phyloP scores from a whole-genome alignment of 2,113 vertebrate genomes.

The Otis tarda region DNA sequence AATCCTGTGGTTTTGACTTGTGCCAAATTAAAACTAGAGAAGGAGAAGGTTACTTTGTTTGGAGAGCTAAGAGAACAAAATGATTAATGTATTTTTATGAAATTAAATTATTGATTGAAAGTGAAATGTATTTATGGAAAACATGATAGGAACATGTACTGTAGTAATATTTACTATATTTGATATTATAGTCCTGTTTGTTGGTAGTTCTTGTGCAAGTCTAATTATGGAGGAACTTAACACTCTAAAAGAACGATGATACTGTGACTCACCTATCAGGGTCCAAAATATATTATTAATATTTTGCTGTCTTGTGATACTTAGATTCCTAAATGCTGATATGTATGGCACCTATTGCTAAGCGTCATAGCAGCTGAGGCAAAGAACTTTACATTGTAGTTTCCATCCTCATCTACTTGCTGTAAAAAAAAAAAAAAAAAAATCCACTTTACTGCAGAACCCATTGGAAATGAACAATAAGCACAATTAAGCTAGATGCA shows the following conservation, averaged over 20 bases:
- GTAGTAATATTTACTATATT: neutral
- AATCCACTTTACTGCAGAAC: neutral
- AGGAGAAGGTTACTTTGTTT: neutral
- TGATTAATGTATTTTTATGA: neutral
- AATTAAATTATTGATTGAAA: neutral
- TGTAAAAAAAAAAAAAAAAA: neutral
- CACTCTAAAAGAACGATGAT: neutral
- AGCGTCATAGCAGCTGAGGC: neutral
- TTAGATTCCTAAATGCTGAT: neutral
- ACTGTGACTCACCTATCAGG: neutral
- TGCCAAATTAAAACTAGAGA: neutral
- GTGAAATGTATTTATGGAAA: neutral
- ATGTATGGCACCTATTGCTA: neutral
- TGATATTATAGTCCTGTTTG: neutral
- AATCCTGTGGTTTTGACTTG: neutral
- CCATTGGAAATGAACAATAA: neutral
- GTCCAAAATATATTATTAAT: neutral
- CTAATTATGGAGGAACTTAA: neutral
- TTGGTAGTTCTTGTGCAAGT: neutral
- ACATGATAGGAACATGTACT: neutral
- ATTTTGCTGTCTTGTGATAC: neutral
- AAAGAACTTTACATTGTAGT: neutral
- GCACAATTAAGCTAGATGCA: neutral
- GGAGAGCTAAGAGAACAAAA: neutral
- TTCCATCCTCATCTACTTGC: neutral